These are phyloP conservation scores for Semicossyphus pulcher DNA, from an alignment of 2,113 vertebrate genomes.

Conservation along the genomic window DNA sequence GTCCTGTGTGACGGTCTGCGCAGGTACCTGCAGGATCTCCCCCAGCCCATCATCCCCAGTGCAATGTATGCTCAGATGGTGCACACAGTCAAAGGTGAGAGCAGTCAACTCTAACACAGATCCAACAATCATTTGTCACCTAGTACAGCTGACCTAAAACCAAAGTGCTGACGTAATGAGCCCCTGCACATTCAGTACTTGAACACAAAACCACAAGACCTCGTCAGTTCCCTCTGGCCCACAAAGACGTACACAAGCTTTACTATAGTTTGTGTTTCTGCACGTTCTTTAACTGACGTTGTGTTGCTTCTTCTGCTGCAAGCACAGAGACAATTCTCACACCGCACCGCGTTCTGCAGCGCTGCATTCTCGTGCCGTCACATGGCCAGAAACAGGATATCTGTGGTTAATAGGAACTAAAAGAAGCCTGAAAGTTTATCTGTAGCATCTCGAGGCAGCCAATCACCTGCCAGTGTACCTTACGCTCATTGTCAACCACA, in stretches of 20 bases:
- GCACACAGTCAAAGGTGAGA: slow-evolving; percentile 90
- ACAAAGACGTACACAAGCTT: background rate
- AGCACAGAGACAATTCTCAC: slow-evolving; percentile 27
- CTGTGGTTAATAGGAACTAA: slow-evolving; percentile 84
- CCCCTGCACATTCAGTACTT: slow-evolving; percentile 56
- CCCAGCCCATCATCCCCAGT: slow-evolving; percentile 93
- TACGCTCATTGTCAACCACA: slow-evolving; percentile 72
- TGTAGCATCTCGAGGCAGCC: slow-evolving; percentile 73
- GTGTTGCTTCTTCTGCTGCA: slow-evolving; percentile 27
- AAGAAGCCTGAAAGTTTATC: slow-evolving; percentile 77
- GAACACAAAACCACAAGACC: slow-evolving; percentile 36
- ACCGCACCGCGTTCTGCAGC: slow-evolving; percentile 19
- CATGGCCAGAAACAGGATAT: slow-evolving; percentile 89
- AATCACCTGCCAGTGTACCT: slow-evolving; percentile 79
- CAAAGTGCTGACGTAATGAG: slow-evolving; percentile 34
- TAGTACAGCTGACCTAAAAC: background rate
- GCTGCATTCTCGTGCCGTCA: slow-evolving; percentile 70
- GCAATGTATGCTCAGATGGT: slow-evolving; percentile 89
- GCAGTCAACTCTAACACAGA: background rate
- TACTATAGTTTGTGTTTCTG: too few relatives aligned
- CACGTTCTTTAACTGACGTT: too few relatives aligned
- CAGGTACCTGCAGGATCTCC: slow-evolving; percentile 93
- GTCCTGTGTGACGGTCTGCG: slow-evolving; percentile 90
- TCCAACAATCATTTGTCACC: background rate
- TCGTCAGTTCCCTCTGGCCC: background rate